Evolutionary conservation across 2,797 vertebrate species (phyloP), one percentile per base, ranked within the genome.

Genomic region (Acomys russatus): DNA sequence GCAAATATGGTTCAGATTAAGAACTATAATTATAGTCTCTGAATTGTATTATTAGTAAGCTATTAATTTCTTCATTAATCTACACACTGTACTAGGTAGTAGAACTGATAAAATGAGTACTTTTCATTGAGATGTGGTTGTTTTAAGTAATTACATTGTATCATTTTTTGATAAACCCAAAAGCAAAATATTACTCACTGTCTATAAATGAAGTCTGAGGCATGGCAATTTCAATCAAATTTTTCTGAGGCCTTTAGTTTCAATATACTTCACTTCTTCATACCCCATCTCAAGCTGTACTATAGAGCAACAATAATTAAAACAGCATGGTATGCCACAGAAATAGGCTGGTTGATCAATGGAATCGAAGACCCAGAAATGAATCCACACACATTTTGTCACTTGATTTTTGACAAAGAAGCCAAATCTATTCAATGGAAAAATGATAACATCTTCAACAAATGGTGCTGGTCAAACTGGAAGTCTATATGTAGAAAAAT

Each of bases 131-230:
- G 33, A 90, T 5, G 22, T 94, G 77, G 70, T 10, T 96, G 15
- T 59, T 96, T 94, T 78, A 95, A 87, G 33, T 82, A 84, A 95
- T 90, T 90, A 73, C 66, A 25, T 51, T n/a, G 35, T 9, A 18
- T 74, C 68, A 80, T 22, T 6, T 79, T 82, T 61, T 33, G 33
- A 2, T 35, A 7, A 84, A 63, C 35, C 15, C 15, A 0, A 59
- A 17, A 14, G 82, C 5, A 74, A 59, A 68, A 68, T 59, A 79
- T 87, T 83, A 87, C 49, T 5, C 10, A 17, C 15, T 90, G 89
- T 97, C 33, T 4, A 38, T 78, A 63, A 89, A 79, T 79, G 30
- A 93, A 94, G 74, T 25, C n/a, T 70, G 61, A 91, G 9, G n/a
- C 17, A 68, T 76, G 20, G 38, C 76, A 66, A 74, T 90, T 33